phyloP scores from a whole-genome alignment of 1,140 invertebrate species.

The Acromyrmex charruanus region DNA sequence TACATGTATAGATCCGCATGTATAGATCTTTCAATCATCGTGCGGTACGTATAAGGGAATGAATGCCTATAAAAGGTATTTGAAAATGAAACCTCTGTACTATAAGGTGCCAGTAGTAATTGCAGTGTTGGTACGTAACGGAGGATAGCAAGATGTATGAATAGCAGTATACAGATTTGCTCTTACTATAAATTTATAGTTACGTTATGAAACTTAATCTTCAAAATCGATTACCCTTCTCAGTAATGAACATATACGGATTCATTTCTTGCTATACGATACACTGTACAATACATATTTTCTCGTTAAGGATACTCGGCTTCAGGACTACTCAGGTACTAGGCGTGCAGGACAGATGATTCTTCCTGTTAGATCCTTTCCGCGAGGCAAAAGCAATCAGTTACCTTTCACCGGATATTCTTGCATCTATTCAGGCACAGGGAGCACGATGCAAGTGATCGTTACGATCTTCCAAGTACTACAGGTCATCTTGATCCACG shows the following conservation, averaged over 20 bases:
- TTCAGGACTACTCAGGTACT: background rate
- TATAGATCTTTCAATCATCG: background rate
- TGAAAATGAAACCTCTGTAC: background rate
- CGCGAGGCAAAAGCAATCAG: conserved; percentile 75
- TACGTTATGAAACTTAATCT: conserved; percentile 8
- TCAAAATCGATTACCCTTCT: background rate
- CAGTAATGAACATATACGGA: background rate
- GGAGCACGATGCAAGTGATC: conserved; percentile 70
- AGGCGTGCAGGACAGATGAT: conserved; percentile 65
- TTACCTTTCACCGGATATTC: conserved; percentile 70
- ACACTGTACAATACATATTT: conserved; percentile 31
- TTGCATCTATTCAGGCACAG: conserved; percentile 67
- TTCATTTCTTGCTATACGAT: background rate
- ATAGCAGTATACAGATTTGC: background rate
- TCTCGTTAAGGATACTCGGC: conserved; percentile 57
- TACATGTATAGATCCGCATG: conserved; percentile 7
- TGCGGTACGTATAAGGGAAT: background rate
- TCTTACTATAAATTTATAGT: background rate
- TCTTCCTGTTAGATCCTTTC: conserved; percentile 74
- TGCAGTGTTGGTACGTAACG: background rate
- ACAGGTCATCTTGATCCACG: conserved; percentile 72
- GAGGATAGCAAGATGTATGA: background rate
- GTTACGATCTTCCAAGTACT: conserved; percentile 71
- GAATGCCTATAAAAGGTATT: background rate
- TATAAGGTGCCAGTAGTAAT: background rate